These are phyloP conservation scores for Diadophis punctatus DNA, from an alignment of 2,113 vertebrate species.

Conservation along the genomic window DNA sequence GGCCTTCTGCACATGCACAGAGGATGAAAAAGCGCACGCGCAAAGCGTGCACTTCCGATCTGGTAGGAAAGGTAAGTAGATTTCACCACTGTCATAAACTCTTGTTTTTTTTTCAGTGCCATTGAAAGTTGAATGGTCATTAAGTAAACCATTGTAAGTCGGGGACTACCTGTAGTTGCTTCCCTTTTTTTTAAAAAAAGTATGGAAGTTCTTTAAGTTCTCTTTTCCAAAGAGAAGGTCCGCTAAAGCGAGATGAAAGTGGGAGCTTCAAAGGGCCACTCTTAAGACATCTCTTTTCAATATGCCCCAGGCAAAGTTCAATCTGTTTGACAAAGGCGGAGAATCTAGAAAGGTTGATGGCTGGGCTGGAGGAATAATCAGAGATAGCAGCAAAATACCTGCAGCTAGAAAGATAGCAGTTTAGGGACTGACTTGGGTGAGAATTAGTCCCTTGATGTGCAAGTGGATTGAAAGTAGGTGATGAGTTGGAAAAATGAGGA, in stretches of 20 bases:
- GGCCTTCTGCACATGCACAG: too few relatives aligned
- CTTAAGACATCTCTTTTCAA: neutral
- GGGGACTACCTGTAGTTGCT: neutral
- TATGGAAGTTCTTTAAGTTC: too few relatives aligned
- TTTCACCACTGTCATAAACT: too few relatives aligned
- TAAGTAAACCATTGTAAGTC: neutral
- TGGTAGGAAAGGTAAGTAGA: too few relatives aligned
- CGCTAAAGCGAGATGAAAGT: neutral
- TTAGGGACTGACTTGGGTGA: neutral
- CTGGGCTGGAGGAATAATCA: neutral
- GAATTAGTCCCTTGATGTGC: neutral
- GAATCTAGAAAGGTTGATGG: too few relatives aligned
- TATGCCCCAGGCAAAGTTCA: neutral
- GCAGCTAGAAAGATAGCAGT: neutral
- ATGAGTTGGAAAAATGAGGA: neutral
- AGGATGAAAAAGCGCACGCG: too few relatives aligned
- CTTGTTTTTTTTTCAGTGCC: too few relatives aligned
- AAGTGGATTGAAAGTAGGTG: neutral
- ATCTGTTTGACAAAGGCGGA: neutral
- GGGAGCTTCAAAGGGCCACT: neutral
- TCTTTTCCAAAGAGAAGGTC: neutral
- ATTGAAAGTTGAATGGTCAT: too few relatives aligned
- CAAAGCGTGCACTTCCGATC: too few relatives aligned
- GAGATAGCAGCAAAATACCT: neutral
- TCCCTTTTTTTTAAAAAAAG: neutral